Evolutionary conservation across 2,888 invertebrate genomes (phyloP), one percentile per base, ranked within the genome.

Genomic region (Disparrhopalites patrizii): DNA sequence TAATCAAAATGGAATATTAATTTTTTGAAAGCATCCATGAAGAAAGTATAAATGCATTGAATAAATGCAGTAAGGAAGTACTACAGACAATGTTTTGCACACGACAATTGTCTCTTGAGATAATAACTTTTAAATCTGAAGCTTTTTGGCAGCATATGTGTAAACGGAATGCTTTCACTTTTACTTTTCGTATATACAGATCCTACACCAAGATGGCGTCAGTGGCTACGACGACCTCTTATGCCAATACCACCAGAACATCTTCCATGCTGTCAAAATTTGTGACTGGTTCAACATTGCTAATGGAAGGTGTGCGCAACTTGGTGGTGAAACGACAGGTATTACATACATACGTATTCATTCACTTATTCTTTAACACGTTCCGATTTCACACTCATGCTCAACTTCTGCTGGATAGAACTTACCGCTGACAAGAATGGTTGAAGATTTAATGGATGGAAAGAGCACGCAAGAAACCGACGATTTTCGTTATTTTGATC

Each of bases 271-370:
- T 99, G 81, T 94, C 95, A 8, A 99, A 98, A 80, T 83, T 99
- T 63, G 91, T 99, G 76, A 91, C 91, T 8, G 96, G 97, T 25
- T 98, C 97, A 0, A 93, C 93, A 36, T 97, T 99, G 79, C 96
- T 99, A 0, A 99, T 99, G 97, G 99, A 99, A 81, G 99, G 97
- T 38, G 97, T 98, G 0, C 95, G 97, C 81, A 99, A 99, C 83
- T 85, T 99, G 76, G 98, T 98, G 20, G 93, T 99, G 8, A 99
- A 99, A 81, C 89, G 92, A 82, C 97, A 99, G 82, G 93, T 92
- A 80, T 85, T 88, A 18, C 30, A 15, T 36, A n/a, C 2, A 4
- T 18, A n/a, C 47, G 47, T 15, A 52, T 52, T 7, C 18, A n/a
- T 3, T 50, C 43, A 38, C 2, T n/a, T 57, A 55, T 55, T 30